Percentiles rank a stretch among this genome's conserved stretches.
These are phyloP conservation scores for Drosophila ochracea DNA, from an alignment of 2,888 invertebrate species.

Conservation along the genomic window DNA sequence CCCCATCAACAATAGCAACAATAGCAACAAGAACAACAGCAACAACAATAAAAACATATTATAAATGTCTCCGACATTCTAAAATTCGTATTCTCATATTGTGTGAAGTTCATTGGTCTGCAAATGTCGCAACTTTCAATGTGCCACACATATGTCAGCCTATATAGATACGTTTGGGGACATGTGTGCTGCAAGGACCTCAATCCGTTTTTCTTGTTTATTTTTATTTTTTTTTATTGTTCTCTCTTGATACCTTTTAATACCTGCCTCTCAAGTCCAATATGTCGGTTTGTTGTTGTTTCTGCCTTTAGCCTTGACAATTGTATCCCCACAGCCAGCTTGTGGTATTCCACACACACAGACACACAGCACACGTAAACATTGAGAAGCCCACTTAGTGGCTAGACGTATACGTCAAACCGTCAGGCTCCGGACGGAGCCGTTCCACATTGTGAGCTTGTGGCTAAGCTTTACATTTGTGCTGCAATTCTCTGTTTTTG, in stretches of 20 bases:
- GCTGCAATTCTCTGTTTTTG: conserved; percentile 8
- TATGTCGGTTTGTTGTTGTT: conserved; percentile 23
- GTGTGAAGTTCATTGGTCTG: conserved; percentile 5
- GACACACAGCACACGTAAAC: conserved; percentile 11
- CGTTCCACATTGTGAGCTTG: conserved; percentile 59
- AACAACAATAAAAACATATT: conserved; percentile 4
- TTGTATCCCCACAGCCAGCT: conserved; percentile 48
- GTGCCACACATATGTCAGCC: conserved; percentile 7
- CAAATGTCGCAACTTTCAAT: conserved; percentile 20
- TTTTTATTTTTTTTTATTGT: not conserved
- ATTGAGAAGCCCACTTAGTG: conserved; percentile 61
- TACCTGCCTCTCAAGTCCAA: conserved; percentile 42
- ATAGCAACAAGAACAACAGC: not conserved
- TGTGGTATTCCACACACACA: conserved; percentile 18
- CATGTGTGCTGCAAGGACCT: conserved; percentile 1
- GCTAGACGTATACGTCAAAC: conserved; percentile 63
- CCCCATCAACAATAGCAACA: not conserved
- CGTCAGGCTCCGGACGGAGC: conserved; percentile 36
- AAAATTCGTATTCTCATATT: not conserved
- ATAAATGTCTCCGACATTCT: not conserved
- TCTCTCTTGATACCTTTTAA: conserved; percentile 46
- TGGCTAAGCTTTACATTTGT: conserved; percentile 64
- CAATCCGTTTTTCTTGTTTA: conserved; percentile 7
- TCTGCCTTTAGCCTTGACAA: conserved; percentile 60
- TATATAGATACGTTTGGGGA: not conserved